Percentiles rank a stretch among this genome's conserved stretches.
phyloP scores from a whole-genome alignment of 1,140 invertebrate species.

The Drosophila sp. region DNA sequence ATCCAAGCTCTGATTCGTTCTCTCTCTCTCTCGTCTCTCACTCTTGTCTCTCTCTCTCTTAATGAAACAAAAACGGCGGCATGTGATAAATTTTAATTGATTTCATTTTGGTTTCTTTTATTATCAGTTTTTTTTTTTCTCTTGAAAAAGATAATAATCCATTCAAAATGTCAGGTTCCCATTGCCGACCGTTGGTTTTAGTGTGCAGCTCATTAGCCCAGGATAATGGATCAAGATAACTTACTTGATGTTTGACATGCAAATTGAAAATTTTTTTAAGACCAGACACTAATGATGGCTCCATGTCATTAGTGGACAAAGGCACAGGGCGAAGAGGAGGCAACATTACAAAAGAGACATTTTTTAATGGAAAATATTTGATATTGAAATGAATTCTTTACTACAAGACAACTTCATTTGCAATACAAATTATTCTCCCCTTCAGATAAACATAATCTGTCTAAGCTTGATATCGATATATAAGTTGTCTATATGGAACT shows the following conservation, averaged over 20 bases:
- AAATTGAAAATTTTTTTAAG: constrained; percentile 69
- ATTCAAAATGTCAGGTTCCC: constrained; percentile 5
- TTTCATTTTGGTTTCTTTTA: constrained; percentile 54
- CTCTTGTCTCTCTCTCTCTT: constrained; percentile 51
- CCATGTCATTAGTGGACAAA: constrained; percentile 8
- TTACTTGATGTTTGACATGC: constrained; percentile 57
- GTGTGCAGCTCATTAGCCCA: constrained; percentile 63
- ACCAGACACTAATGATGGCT: constrained; percentile 32
- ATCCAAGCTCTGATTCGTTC: constrained; percentile 5
- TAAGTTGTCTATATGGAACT: no score
- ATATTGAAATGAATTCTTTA: background rate
- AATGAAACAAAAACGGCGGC: constrained; percentile 58
- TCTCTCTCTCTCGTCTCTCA: background rate
- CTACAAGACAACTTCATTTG: no score
- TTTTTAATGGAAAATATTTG: background rate
- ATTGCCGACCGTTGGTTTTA: constrained; percentile 9
- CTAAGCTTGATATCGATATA: no score
- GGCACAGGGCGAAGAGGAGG: background rate
- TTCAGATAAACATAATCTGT: no score
- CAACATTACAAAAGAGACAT: background rate
- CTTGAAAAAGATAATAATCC: constrained; percentile 17
- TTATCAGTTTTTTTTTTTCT: constrained; percentile 8
- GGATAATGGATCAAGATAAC: constrained; percentile 72
- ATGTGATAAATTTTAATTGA: constrained; percentile 81
- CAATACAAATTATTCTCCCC: no score